phyloP scores from a whole-genome alignment of 1,140 invertebrate genomes.

The Bactericera cockerelli region DNA sequence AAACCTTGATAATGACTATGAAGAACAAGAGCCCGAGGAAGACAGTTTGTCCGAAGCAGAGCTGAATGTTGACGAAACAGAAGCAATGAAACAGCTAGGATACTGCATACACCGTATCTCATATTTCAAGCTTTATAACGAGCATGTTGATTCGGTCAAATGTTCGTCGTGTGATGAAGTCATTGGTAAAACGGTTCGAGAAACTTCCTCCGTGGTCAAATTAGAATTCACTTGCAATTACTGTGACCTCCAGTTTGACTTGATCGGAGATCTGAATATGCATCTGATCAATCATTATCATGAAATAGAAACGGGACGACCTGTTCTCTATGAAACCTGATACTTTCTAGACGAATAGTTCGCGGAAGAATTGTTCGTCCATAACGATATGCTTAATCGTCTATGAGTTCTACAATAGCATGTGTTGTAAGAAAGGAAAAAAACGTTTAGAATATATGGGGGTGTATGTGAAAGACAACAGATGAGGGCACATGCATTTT shows the following conservation, averaged over 20 bases:
- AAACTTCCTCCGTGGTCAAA: background rate
- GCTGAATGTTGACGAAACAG: slow-evolving; percentile 3
- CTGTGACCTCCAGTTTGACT: background rate
- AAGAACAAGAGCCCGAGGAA: background rate
- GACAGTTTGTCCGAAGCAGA: background rate
- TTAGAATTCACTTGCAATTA: background rate
- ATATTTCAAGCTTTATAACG: background rate
- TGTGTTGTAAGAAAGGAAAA: no score
- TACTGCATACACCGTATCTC: background rate
- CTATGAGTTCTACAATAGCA: no score
- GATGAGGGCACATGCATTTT: no score
- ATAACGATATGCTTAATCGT: no score
- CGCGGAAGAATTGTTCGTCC: no score
- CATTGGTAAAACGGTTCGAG: background rate
- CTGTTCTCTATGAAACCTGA: slow-evolving; percentile 6
- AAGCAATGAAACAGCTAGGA: slow-evolving; percentile 2
- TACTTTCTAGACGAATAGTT: background rate
- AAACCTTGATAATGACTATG: no score
- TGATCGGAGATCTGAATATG: slow-evolving; percentile 2
- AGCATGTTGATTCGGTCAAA: background rate
- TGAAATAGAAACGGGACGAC: background rate
- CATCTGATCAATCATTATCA: slow-evolving; percentile 8
- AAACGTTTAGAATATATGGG: no score
- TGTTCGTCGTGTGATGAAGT: background rate
- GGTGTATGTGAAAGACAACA: no score